A percentile compares a stretch with the other conserved stretches of the same genome.
Evolutionary conservation across 1,140 invertebrate genomes (phyloP).

Genomic region (Macrocentrus cingulum): DNA sequence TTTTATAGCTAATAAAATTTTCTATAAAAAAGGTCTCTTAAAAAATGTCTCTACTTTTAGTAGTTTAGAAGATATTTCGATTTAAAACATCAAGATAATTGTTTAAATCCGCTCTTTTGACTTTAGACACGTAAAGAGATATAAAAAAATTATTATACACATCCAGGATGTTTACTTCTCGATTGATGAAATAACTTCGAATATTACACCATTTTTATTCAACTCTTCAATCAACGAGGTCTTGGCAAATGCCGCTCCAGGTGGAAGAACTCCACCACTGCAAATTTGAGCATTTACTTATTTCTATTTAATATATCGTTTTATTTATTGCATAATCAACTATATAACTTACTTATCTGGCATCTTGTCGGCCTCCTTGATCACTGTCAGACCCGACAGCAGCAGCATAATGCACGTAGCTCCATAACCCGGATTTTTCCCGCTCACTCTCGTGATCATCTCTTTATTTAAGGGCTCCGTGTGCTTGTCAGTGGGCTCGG

Average conservation of each 20-base stretch:
- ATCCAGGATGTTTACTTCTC: not conserved
- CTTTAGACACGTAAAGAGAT: too few species aligned
- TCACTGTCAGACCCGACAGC: slow-evolving; percentile 71
- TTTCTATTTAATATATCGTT: too few species aligned
- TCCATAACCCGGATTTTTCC: slow-evolving; percentile 80
- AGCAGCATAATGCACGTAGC: slow-evolving; percentile 75
- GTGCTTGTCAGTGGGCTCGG: slow-evolving; percentile 65
- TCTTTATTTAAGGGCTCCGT: slow-evolving; percentile 66
- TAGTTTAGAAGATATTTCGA: too few species aligned
- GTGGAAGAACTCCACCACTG: slow-evolving; percentile 59
- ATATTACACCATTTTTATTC: slow-evolving; percentile 63
- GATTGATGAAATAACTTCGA: slow-evolving; percentile 58
- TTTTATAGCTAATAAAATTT: too few species aligned
- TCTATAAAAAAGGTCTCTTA: too few species aligned
- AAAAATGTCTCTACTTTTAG: too few species aligned
- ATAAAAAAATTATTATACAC: too few species aligned
- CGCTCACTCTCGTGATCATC: slow-evolving; percentile 66
- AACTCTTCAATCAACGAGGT: slow-evolving; percentile 67
- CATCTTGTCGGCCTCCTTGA: slow-evolving; percentile 77
- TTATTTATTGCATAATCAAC: slow-evolving; percentile 1
- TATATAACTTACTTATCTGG: slow-evolving; percentile 65
- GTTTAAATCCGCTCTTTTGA: too few species aligned
- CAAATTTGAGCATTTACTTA: too few species aligned
- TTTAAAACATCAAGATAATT: too few species aligned
- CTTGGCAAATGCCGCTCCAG: slow-evolving; percentile 63